Percentiles rank a stretch among this genome's conserved stretches.
phyloP scores from a whole-genome alignment of 2,113 vertebrate genomes.

The Poeciliopsis retropinna region DNA sequence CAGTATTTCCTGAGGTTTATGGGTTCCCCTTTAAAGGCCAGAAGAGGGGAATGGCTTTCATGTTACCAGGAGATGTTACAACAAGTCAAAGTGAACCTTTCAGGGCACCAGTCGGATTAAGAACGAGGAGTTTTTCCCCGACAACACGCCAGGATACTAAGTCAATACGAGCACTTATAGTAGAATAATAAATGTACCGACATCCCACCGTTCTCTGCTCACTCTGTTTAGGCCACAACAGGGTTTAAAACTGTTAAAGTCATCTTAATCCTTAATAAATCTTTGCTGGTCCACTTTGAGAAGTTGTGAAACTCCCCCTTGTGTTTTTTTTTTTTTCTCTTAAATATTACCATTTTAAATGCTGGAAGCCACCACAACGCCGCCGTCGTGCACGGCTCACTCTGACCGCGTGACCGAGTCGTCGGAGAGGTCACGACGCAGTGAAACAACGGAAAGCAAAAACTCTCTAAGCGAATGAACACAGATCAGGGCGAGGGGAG shows the following conservation, averaged over 20 bases:
- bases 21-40: constrained; percentile 84
- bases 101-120: constrained; percentile 60
- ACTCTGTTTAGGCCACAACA: constrained; percentile 67
- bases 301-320: constrained; percentile 71
- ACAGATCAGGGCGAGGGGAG: constrained; percentile 44
- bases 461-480: constrained; percentile 60
- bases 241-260: constrained; percentile 56
- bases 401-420: constrained; percentile 49
- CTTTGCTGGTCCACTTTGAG: constrained; percentile 78
- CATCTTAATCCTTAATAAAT: constrained; percentile 54
- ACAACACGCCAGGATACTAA: constrained; percentile 53
- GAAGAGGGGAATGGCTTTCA: constrained; percentile 84
- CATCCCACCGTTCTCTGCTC: constrained; percentile 40
- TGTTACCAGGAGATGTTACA: constrained; percentile 78
- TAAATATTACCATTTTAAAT: constrained; percentile 59
- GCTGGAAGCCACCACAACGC: constrained; percentile 65
- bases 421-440: constrained; percentile 68
- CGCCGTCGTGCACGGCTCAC: constrained; percentile 54
- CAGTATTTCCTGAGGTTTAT: constrained; percentile 85
- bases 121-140: constrained; percentile 56
- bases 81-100: constrained; percentile 79
- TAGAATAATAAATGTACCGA: constrained; percentile 58
- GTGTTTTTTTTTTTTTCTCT: constrained; percentile 46
- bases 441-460: constrained; percentile 58
- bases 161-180: constrained; percentile 68